Evolutionary conservation across 2,888 invertebrate species (phyloP), one percentile per base, ranked within the genome.

Genomic region (Ophioninae sp.): DNA sequence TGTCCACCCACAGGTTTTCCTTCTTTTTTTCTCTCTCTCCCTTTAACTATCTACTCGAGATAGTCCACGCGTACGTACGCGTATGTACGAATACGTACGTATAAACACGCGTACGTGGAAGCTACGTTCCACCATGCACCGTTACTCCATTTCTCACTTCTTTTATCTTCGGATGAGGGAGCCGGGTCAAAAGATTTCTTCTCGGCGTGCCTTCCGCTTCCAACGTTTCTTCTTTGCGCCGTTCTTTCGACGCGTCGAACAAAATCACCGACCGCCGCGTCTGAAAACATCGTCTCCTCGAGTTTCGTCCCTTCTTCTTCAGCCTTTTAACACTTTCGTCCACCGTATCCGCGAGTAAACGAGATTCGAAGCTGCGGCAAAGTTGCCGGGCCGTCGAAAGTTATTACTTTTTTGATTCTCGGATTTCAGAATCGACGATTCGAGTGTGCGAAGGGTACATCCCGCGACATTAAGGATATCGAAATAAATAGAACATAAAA

Each of bases 81-180:
- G 20, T 20, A 57, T 62, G 39, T 59, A n/a, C 37, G 17, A 20
- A 41, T 37, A 44, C 44, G 21, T 56, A 21, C 20, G 5, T 61
- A 6, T 79, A 6, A 57, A 17, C n/a, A n/a, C n/a, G n/a, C n/a
- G n/a, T 61, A 13, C 56, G 56, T 62, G 50, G 50, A 62, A 13
- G 13, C 44, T 30, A 41, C 41, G 6, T 56, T n/a, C n/a, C n/a
- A 75, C 70, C 37, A 37, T 59, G 69, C 17, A 62, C 69, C 20
- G 59, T 57, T 65, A 79, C 72, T 72, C 8, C 57, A 72, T 79
- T 72, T 79, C 79, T 79, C 79, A 65, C 70, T 57, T 79, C 57
- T 72, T 64, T 23, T 50, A 64, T 79, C 57, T 30, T 59, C 72
- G 39, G 6, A 20, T 56, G 21, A 69, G 39, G 69, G 44, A 78